Evolutionary conservation across 2,888 invertebrate genomes (phyloP).

Genomic region (Neuroscelio doddi): DNA sequence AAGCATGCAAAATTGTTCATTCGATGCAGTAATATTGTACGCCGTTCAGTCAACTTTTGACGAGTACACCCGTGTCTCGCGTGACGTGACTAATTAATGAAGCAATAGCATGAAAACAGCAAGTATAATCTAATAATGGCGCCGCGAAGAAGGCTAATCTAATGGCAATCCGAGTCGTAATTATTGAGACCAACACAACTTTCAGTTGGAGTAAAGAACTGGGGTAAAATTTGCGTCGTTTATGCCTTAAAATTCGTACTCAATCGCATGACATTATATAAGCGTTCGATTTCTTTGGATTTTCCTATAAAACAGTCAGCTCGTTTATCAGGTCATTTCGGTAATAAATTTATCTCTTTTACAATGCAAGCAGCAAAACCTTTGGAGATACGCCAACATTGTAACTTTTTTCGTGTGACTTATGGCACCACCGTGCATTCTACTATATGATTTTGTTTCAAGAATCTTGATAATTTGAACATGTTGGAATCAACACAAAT

Average conservation of each 20-base stretch:
- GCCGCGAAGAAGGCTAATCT: conserved; percentile 10
- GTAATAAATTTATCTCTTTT: conserved; percentile 60
- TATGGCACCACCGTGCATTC: conserved; percentile 51
- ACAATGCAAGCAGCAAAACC: conserved; percentile 55
- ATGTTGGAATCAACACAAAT: no score
- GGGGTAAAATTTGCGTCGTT: no score
- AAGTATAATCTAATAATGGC: conserved; percentile 29
- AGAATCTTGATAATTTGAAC: conserved; percentile 44
- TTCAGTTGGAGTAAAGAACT: no score
- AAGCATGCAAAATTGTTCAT: no score
- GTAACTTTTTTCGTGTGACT: conserved; percentile 57
- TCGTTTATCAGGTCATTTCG: conserved; percentile 58
- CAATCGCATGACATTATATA: conserved; percentile 6
- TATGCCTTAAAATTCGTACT: no score
- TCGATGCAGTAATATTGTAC: background rate
- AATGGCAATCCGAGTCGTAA: conserved; percentile 9
- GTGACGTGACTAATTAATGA: conserved; percentile 50
- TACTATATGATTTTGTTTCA: conserved; percentile 51
- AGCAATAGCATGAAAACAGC: conserved; percentile 48
- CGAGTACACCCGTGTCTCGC: conserved; percentile 31
- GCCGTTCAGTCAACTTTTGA: conserved; percentile 18
- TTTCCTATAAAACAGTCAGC: conserved; percentile 30
- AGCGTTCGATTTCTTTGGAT: conserved; percentile 37
- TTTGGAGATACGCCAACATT: conserved; percentile 56
- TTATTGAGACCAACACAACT: no score